phyloP scores from a whole-genome alignment of 2,888 invertebrate genomes.

The Ptychoptera contaminata region DNA sequence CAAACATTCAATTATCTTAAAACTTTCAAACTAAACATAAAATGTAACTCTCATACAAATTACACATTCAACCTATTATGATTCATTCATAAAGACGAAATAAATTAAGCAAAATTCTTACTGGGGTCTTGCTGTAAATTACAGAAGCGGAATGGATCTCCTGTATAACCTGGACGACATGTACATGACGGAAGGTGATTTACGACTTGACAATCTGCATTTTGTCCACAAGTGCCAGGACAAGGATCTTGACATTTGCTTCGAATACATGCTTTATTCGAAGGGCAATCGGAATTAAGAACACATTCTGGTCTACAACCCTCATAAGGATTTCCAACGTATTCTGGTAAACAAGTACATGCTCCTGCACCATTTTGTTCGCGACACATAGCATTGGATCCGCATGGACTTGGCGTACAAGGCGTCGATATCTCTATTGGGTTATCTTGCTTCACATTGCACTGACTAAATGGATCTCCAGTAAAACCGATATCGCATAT shows the following conservation, averaged over 20 bases:
- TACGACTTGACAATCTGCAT: slow-evolving; percentile 55
- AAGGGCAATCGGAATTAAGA: slow-evolving; percentile 60
- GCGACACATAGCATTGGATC: slow-evolving; percentile 55
- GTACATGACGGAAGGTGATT: slow-evolving; percentile 60
- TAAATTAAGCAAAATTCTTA: slow-evolving; percentile 24
- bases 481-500: slow-evolving; percentile 45
- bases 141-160: slow-evolving; percentile 57
- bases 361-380: slow-evolving; percentile 40
- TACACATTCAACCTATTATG: too few relatives aligned
- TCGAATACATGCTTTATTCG: slow-evolving; percentile 54
- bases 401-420: slow-evolving; percentile 62
- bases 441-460: slow-evolving; percentile 7
- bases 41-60: slow-evolving; percentile 12
- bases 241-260: slow-evolving; percentile 71
- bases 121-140: slow-evolving; percentile 34
- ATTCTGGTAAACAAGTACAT: slow-evolving; percentile 48
- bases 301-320: slow-evolving; percentile 70
- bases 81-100: too few relatives aligned
- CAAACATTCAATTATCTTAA: too few relatives aligned
- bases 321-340: slow-evolving; percentile 44
- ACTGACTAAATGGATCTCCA: slow-evolving; percentile 53
- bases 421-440: slow-evolving; percentile 28
- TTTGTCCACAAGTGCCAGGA: slow-evolving; percentile 55
- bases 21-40: slow-evolving; percentile 6
- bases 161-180: slow-evolving; percentile 48